Percentiles rank a stretch among this genome's conserved stretches.
phyloP scores from a whole-genome alignment of 2,113 vertebrate genomes.

The Tursiops truncatus region DNA sequence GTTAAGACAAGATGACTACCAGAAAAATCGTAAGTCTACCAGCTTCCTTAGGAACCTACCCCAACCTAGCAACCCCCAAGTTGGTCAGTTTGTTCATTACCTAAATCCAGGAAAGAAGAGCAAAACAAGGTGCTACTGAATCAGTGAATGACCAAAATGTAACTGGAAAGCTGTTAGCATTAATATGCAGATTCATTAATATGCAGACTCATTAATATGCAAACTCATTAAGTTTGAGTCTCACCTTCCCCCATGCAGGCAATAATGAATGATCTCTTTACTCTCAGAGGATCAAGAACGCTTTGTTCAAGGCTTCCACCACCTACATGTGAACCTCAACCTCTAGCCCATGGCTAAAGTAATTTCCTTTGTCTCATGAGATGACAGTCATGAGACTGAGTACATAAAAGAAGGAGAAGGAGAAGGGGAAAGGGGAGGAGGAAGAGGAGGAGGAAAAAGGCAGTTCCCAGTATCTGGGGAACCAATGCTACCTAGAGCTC shows the following conservation, averaged over 20 bases:
- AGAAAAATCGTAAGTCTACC: not conserved
- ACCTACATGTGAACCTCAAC: not conserved
- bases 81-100: not conserved
- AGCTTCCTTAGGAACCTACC: not conserved
- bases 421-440: rapidly evolving
- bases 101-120: not conserved
- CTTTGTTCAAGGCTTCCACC: not conserved
- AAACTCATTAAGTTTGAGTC: not conserved
- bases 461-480: not conserved
- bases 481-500: not conserved
- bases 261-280: not conserved
- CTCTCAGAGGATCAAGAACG: not conserved
- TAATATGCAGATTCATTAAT: not conserved
- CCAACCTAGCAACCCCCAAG: not conserved
- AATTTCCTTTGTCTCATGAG: not conserved
- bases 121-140: not conserved
- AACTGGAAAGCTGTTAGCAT: not conserved
- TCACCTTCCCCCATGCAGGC: not conserved
- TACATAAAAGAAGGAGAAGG: not conserved
- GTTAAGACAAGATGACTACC: not conserved
- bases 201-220: rapidly evolving
- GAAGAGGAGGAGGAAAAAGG: not conserved
- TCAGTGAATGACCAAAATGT: not conserved
- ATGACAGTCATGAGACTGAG: not conserved
- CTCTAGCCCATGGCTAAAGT: not conserved